Conservation (phyloP, 2,888 invertebrate genomes). For the Caenorhabditis panamensis region DNA sequence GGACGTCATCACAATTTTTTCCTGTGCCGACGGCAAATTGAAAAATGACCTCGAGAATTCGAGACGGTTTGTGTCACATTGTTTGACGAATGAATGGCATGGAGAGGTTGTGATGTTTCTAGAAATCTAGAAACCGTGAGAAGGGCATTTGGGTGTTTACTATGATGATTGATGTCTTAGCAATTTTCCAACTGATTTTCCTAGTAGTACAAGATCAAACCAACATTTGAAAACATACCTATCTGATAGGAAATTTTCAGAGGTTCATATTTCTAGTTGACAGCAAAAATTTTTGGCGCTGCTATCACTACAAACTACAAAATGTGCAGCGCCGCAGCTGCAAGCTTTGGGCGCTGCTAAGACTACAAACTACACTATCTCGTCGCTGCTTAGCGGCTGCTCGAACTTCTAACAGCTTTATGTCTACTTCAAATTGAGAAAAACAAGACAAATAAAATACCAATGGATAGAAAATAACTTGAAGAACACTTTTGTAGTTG, state of each 20-base stretch:
- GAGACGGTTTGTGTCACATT: conserved; percentile 7
- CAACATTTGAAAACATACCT: no score
- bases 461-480: no score
- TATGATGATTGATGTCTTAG: conserved; percentile 17
- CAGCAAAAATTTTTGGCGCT: conserved; percentile 1
- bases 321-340: not conserved
- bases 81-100: conserved; percentile 6
- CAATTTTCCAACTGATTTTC: no score
- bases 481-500: no score
- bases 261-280: not conserved
- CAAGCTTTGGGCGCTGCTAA: not conserved
- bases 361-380: not conserved
- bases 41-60: conserved; percentile 13
- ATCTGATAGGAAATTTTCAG: not conserved
- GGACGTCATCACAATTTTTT: conserved; percentile 3
- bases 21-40: not conserved
- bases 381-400: not conserved
- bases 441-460: no score
- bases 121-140: not conserved
- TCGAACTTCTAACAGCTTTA: not conserved
- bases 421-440: no score
- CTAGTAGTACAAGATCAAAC: no score
- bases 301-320: not conserved
- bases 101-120: not conserved
- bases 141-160: not conserved